Conservation (phyloP, 2,888 invertebrate genomes). For the Drosophila multiciliata region DNA sequence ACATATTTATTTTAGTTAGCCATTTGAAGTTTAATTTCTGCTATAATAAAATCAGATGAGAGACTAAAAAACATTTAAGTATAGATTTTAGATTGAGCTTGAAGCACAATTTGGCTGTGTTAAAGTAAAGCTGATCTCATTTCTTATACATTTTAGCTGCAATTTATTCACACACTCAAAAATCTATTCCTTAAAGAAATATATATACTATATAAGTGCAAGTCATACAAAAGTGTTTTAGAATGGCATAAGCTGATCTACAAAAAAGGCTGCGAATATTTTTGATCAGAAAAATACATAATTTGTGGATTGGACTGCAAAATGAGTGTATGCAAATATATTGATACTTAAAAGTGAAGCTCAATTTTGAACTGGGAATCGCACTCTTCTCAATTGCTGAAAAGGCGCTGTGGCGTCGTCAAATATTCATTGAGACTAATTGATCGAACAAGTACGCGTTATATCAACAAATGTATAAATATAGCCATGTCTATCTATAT, state of each 20-base stretch:
- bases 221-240: background rate
- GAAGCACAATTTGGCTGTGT: background rate
- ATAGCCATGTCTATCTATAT: background rate
- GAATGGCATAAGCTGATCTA: background rate
- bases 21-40: background rate
- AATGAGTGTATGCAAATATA: slow-evolving; percentile 35
- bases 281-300: slow-evolving; percentile 7
- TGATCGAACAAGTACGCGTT: slow-evolving; percentile 58
- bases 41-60: background rate
- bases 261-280: background rate
- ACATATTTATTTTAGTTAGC: background rate
- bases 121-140: background rate
- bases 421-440: slow-evolving; percentile 72
- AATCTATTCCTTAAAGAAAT: background rate
- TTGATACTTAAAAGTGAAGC: slow-evolving; percentile 11
- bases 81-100: background rate
- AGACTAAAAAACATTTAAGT: background rate
- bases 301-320: slow-evolving; percentile 14
- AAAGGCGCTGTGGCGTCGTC: slow-evolving; percentile 22
- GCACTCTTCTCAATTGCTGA: slow-evolving; percentile 40
- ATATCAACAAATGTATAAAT: slow-evolving; percentile 13
- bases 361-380: slow-evolving; percentile 20
- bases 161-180: too few relatives aligned
- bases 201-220: background rate
- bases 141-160: background rate